Percentiles rank a stretch among this genome's conserved stretches.
These are phyloP conservation scores for Ariopsis seemanni DNA, from an alignment of 2,113 vertebrate species.

Conservation along the genomic window DNA sequence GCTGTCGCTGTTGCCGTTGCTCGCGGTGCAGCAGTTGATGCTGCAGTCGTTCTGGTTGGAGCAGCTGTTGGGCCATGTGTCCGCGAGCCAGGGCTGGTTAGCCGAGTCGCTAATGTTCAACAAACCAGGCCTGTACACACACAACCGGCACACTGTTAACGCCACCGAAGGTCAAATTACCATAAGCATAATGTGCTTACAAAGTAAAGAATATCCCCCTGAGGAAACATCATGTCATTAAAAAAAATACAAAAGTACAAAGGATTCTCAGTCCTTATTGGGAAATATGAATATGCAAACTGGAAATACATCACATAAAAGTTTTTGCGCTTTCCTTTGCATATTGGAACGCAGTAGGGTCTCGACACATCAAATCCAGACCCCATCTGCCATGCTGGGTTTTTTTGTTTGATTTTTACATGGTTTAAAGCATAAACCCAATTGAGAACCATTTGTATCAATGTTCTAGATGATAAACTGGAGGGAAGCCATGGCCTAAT, in stretches of 20 bases:
- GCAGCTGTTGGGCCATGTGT: slow-evolving; percentile 97
- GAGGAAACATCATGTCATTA: neutral
- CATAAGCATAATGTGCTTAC: neutral
- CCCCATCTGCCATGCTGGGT: neutral
- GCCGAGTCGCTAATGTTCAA: slow-evolving; percentile 93
- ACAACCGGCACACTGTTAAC: neutral
- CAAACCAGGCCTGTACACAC: slow-evolving; percentile 84
- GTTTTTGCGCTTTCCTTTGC: neutral
- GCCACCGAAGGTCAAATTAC: neutral
- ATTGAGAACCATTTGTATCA: neutral
- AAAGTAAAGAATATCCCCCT: neutral
- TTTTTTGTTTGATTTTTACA: neutral
- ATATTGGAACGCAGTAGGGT: neutral
- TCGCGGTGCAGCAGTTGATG: slow-evolving; percentile 94
- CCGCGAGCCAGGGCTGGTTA: slow-evolving; percentile 93
- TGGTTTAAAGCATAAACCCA: neutral
- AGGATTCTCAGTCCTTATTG: neutral
- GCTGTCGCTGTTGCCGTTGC: slow-evolving; percentile 93
- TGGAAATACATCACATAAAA: neutral
- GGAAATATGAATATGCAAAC: neutral
- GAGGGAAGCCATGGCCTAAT: too few species aligned
- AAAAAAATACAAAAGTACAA: too few species aligned
- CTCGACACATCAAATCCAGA: neutral
- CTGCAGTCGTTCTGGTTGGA: slow-evolving; percentile 96
- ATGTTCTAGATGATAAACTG: neutral